Evolutionary conservation across 2,113 vertebrate genomes (phyloP), one percentile per base, ranked within the genome.

Genomic region (Hystrix cristata): DNA sequence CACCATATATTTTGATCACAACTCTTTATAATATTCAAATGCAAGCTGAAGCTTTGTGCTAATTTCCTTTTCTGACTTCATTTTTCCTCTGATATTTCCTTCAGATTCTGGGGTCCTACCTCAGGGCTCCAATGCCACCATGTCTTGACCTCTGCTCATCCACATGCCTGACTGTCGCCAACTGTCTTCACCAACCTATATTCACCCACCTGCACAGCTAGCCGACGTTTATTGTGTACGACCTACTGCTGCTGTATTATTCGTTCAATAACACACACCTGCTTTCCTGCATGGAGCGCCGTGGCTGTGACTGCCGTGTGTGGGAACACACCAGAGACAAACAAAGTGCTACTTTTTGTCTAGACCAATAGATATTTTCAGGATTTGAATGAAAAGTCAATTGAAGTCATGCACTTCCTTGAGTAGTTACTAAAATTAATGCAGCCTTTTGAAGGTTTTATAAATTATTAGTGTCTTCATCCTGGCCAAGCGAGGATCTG

Each of bases 161-260:
- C 23, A 5, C 7, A 0, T 34, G 67, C 14, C 64, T 80, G n/a
- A 23, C 1, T 4, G 6, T 1, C 13, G 78, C 0, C 59, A 12
- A 34, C 3, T n/a, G 3, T 16, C 25, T 12, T 88, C 55, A 16
- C 6, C n/a, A 19, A 46, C 15, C 55, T 8, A 59, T 2, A 46
- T 9, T 12, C n/a, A n/a, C 1, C 31, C 31, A 13, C 60, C 46
- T 7, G 3, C 19, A 69, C 11, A 53, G 12, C 51, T 72, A 34
- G 25, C 11, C 23, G 0, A 34, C 2, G 2, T 12, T 16, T 14
- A 27, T 60, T 10, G 3, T 21, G 3, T 25, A 59, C n/a, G 8
- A 34, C 4, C 12, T 46, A 3, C 13, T 2, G 12, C 19, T 11
- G 7, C 2, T 13, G 0, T 6, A 14, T 0, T 25, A 8, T 1